Evolutionary conservation across 2,888 invertebrate genomes (phyloP).

Genomic region (Dryobota labecula): DNA sequence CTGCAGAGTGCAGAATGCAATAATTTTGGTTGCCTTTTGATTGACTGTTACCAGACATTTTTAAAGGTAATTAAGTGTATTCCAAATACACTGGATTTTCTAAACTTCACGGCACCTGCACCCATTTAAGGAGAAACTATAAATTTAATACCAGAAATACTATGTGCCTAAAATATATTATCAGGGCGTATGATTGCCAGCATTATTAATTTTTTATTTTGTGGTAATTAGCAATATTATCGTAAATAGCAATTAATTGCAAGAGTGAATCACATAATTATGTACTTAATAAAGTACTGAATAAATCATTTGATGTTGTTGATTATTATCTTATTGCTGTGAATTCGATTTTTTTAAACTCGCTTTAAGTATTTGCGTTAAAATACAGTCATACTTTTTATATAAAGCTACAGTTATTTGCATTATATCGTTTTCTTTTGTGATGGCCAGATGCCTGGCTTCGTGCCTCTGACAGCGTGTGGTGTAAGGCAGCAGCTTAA

Average conservation of each 20-base stretch:
- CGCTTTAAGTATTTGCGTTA: neutral
- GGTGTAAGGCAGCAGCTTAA: conserved; percentile 8
- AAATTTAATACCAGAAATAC: neutral
- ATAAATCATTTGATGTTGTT: conserved; percentile 4
- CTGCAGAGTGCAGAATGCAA: conserved; percentile 7
- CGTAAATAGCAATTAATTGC: conserved; percentile 9
- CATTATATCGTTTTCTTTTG: conserved; percentile 41
- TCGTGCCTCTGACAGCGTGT: neutral
- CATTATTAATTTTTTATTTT: neutral
- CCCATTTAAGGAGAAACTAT: neutral
- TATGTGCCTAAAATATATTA: neutral
- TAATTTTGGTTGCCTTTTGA: conserved; percentile 28
- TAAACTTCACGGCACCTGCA: neutral
- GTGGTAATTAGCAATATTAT: conserved; percentile 10
- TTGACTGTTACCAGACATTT: conserved; percentile 19
- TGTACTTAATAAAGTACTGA: conserved; percentile 4
- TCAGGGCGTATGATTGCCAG: neutral
- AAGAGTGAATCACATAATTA: neutral
- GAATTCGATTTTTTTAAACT: neutral
- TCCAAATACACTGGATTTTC: neutral
- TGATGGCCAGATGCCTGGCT: conserved; percentile 40
- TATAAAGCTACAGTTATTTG: conserved; percentile 23
- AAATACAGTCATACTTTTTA: neutral
- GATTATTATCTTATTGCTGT: neutral
- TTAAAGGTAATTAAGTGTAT: conserved; percentile 16